Base-by-base conservation (phyloP, 2,888 invertebrate species). In the Agrotis exclamationis region DNA sequence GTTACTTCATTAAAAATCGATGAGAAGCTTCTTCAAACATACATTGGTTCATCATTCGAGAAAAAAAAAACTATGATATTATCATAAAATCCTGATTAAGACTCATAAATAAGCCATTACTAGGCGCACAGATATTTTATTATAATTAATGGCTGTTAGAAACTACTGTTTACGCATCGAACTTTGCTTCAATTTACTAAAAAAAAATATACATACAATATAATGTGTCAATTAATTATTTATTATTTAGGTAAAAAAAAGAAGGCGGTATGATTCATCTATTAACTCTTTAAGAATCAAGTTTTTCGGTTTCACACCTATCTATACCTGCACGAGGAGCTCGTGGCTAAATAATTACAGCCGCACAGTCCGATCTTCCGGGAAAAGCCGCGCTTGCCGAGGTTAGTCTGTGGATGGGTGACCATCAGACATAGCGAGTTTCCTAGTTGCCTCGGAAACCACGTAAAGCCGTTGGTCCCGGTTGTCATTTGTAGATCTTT, bases 151-250 rank as follows among this genome's bases (percentile, higher is more conserved):
- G 6, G 51, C 14, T 45, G 28, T 54, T 50, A 14, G 44, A 3
- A 24, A 53, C 67, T 78, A 63, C 67, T 77, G 73, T 67, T 77
- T 60, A 66, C 58, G 47, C 51, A 33, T 7, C 7, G 33, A 28
- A 50, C 3, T 16, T 48, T 13, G 28, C 2, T 14, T 33, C 18
- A n/a, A 11, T 24, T 62, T 20, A 39, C 39, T 39, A 33, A n/a
- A 47, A 39, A 2, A 7, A 51, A 9, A 44, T 16, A 7, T 72
- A 48, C 14, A 44, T 44, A 47, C 24, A 47, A 22, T 50, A 48
- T n/a, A 24, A 24, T 24, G 24, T 24, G 24, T 24, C 24, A 24
- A 24, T 24, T 24, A 24, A 24, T 24, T 24, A 24, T 24, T 24
- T 2, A 3, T 24, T 24, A 3, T 24, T 24, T 24, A 24, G 24